These are phyloP conservation scores for Campoletis sonorensis DNA, from an alignment of 1,140 invertebrate species.

Conservation along the genomic window DNA sequence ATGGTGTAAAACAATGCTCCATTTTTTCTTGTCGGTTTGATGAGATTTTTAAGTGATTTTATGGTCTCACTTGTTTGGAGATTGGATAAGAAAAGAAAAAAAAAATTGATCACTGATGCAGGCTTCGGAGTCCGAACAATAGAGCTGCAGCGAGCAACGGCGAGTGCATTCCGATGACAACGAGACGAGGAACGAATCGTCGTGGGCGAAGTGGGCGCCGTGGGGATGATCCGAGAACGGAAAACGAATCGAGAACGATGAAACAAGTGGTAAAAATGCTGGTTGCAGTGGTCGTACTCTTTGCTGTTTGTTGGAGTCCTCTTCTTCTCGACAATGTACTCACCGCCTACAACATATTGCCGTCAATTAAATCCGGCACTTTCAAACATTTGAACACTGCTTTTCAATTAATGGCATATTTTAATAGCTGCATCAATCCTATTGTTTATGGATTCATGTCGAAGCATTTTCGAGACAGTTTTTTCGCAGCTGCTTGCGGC, in stretches of 20 bases:
- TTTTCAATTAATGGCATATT: constrained; percentile 83
- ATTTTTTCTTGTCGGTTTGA: too few species aligned
- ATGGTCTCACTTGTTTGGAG: too few species aligned
- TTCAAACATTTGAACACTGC: constrained; percentile 81
- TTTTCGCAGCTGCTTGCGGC: constrained; percentile 72
- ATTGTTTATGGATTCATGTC: constrained; percentile 90
- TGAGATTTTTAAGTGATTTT: too few species aligned
- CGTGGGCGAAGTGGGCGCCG: constrained; percentile 58
- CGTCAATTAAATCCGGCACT: constrained; percentile 75
- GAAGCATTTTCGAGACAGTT: constrained; percentile 84
- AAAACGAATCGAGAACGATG: constrained; percentile 70
- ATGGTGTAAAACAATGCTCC: too few species aligned
- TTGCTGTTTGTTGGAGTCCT: constrained; percentile 83
- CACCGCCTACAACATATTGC: constrained; percentile 79
- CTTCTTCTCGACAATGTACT: constrained; percentile 82
- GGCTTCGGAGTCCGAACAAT: constrained; percentile 26
- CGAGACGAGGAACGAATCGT: constrained; percentile 56
- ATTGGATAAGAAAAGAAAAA: too few species aligned
- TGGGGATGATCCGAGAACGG: constrained; percentile 63
- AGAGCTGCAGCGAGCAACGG: constrained; percentile 43
- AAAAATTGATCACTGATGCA: neutral
- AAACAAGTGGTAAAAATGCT: constrained; percentile 83
- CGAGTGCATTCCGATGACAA: constrained; percentile 70
- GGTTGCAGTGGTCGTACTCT: constrained; percentile 83
- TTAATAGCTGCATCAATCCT: constrained; percentile 88